phyloP scores from a whole-genome alignment of 2,797 vertebrate species.

The Sebastes matsubarae region DNA sequence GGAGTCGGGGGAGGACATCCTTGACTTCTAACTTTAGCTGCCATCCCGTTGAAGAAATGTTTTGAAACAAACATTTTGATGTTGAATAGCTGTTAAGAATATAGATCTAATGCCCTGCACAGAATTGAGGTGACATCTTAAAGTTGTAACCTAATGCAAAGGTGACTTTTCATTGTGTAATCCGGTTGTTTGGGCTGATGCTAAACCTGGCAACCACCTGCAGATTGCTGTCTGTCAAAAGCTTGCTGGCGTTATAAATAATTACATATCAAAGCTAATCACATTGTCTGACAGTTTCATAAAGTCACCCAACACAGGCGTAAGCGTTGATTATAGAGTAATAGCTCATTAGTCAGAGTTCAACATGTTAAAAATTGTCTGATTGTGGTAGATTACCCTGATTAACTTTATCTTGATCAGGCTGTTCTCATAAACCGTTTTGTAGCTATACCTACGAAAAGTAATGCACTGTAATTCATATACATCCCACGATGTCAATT shows the following conservation, averaged over 20 bases:
- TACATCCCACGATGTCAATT: too few species aligned
- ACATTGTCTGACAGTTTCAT: constrained; percentile 3
- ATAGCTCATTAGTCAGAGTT: neutral
- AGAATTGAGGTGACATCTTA: neutral
- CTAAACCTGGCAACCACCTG: constrained; percentile 16
- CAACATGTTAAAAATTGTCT: neutral
- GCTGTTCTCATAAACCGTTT: too few species aligned
- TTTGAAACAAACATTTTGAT: neutral
- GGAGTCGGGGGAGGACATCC: neutral
- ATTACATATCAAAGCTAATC: constrained; percentile 13
- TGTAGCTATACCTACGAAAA: too few species aligned
- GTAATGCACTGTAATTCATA: too few species aligned
- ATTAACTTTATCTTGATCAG: neutral
- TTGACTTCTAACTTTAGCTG: neutral
- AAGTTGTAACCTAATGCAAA: neutral
- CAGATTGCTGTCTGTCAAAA: constrained; percentile 13
- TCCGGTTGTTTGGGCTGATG: neutral
- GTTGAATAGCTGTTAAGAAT: neutral
- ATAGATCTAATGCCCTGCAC: neutral
- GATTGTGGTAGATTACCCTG: neutral
- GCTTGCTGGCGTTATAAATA: neutral
- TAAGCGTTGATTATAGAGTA: constrained; percentile 1
- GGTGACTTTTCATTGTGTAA: neutral
- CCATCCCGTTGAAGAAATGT: neutral
- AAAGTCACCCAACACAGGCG: neutral